These are phyloP conservation scores for Holothuria glaberrima DNA, from an alignment of 35 echinoderm and acorn worm species.

Conservation along the genomic window DNA sequence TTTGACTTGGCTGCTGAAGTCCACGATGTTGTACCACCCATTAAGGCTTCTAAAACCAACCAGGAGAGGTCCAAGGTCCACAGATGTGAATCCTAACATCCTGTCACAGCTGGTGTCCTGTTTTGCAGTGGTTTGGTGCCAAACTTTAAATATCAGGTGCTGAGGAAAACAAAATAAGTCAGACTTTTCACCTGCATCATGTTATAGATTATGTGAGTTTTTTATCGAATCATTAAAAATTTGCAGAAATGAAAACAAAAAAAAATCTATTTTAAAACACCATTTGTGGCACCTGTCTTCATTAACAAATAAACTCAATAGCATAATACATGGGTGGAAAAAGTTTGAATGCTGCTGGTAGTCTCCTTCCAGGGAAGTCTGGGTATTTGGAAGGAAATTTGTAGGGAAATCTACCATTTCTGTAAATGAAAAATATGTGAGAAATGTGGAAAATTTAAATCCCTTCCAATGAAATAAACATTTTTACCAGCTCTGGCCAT, in stretches of 20 bases:
- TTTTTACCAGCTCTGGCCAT: too few species aligned
- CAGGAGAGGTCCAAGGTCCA: slow-evolving; percentile 82
- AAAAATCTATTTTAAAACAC: background rate
- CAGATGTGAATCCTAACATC: slow-evolving; percentile 87
- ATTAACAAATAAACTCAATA: too few species aligned
- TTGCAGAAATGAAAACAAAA: background rate
- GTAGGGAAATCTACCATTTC: too few species aligned
- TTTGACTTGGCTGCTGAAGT: slow-evolving; percentile 90
- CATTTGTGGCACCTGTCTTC: too few species aligned
- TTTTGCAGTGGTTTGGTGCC: slow-evolving; percentile 73
- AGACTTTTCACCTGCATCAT: background rate
- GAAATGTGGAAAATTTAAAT: too few species aligned
- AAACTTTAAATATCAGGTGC: slow-evolving; percentile 94
- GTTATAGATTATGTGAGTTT: background rate
- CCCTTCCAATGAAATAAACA: too few species aligned
- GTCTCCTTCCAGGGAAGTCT: too few species aligned
- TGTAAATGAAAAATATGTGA: too few species aligned
- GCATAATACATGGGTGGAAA: too few species aligned
- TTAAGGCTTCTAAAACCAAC: slow-evolving; percentile 75
- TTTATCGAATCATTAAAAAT: background rate
- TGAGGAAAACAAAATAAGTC: slow-evolving; percentile 29
- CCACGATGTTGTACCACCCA: slow-evolving; percentile 99
- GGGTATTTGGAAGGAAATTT: too few species aligned
- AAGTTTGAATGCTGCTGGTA: too few species aligned
- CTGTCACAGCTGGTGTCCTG: slow-evolving; percentile 77